A percentile compares a stretch with the other conserved stretches of the same genome.
phyloP scores from a whole-genome alignment of 2,797 vertebrate genomes.

The Antennarius maculatus region DNA sequence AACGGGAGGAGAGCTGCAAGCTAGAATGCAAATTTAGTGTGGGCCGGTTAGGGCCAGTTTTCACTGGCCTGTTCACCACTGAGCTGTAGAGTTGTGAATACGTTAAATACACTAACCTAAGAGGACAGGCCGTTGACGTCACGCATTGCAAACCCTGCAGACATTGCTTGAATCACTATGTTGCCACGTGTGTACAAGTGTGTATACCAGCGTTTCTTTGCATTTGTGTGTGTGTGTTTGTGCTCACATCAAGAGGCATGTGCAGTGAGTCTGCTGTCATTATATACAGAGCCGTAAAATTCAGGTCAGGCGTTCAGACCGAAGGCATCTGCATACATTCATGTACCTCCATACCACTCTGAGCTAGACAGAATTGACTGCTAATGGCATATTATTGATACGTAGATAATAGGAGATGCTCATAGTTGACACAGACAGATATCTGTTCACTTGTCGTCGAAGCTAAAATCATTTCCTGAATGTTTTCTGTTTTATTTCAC shows the following conservation, averaged over 20 bases:
- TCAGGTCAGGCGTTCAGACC: conserved; percentile 47
- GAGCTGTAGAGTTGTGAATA: conserved; percentile 75
- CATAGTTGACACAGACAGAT: neutral
- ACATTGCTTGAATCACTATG: conserved; percentile 68
- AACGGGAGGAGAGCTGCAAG: conserved; percentile 69
- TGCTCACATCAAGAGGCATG: conserved; percentile 69
- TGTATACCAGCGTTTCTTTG: conserved; percentile 26
- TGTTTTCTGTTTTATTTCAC: conserved; percentile 5
- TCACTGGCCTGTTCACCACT: conserved; percentile 63
- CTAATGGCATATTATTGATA: neutral
- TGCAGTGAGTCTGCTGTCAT: conserved; percentile 48
- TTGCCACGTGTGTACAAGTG: conserved; percentile 35
- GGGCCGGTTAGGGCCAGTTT: conserved; percentile 71
- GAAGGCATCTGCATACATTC: conserved; percentile 55
- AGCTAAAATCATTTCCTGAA: neutral
- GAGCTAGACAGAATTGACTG: neutral
- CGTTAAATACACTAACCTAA: conserved; percentile 75
- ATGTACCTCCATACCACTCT: neutral
- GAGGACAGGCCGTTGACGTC: conserved; percentile 83
- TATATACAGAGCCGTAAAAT: conserved; percentile 39
- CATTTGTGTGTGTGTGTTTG: conserved; percentile 38
- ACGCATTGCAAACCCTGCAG: conserved; percentile 70
- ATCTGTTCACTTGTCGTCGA: neutral
- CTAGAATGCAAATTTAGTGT: conserved; percentile 73
- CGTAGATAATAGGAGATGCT: neutral